Evolutionary conservation across 2,113 vertebrate species (phyloP), one percentile per base, ranked within the genome.

Genomic region (Cryptomyrus ogoouensis): DNA sequence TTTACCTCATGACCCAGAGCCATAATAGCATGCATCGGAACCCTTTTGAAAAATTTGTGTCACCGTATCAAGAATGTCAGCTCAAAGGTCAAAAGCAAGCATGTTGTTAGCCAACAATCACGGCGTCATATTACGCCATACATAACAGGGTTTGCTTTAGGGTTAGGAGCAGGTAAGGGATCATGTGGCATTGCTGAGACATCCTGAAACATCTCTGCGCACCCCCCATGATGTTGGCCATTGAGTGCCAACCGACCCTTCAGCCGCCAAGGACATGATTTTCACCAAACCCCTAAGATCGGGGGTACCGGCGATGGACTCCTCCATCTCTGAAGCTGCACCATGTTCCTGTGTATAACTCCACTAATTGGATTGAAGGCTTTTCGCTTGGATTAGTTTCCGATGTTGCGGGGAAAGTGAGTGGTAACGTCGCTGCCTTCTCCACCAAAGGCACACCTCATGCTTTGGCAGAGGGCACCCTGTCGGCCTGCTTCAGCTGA

Each of bases 151-250:
- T 89, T 93, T 91, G 92, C 46, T 91, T 91, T 89, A 90, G 88
- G 92, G 90, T 90, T 90, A 46, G 91, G 94, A 93, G 89, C 88
- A 89, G 91, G 91, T 93, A 94, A 88, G 91, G 93, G 93, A 94
- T 89, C 93, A 92, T 92, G 90, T 42, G 87, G 91, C 92, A 93
- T 95, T 94, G 94, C 93, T 92, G 92, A 77, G 91, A 92, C 93
- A 83, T 83, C 31, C 44, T 84, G 21, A 17, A 46, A 24, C 80
- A 84, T 47, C 42, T 47, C 19, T 21, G 7, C 3, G 2, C 80
- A 10, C 3, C 39, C 39, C 5, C 42, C 2, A 42, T 24, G 42
- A 84, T 44, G 19, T 3, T 46, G 80, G 2, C 39, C 21, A 84
- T 84, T 84, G 42, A 84, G 13, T 9, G 42, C 19, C 19, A 12